Evolutionary conservation across 2,888 invertebrate genomes (phyloP), one percentile per base, ranked within the genome.

Genomic region (Seladonia tumulorum): DNA sequence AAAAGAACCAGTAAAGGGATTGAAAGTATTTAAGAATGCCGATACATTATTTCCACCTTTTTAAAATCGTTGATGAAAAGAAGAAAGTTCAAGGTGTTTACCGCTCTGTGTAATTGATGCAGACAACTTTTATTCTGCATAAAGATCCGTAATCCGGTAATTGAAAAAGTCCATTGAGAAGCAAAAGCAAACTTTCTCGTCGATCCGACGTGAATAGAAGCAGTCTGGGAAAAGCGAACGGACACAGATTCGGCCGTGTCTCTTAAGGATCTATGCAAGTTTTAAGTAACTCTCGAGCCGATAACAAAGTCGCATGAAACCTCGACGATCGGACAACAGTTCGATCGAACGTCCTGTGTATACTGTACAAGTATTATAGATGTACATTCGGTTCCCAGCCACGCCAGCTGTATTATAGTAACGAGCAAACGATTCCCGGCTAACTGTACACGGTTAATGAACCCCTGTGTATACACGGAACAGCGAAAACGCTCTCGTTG

Each of bases 381-480:
- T 35, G 35, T 63, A 63, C n/a, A n/a, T 29, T 63, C 63, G 29
- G 63, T 35, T 63, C 18, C 29, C 63, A 63, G 78, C 75, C 71
- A 79, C 22, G 76, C 57, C 81, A 79, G 74, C 68, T 81, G 79
- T 86, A 86, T 83, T 68, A 68, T 88, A 85, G 71, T 79, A 79
- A 68, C 53, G 63, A 79, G 81, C 76, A 77, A 77, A 70, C 79
- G 81, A 81, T 88, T 83, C 73, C 76, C 80, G 72, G 76, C 70
- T 84, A 81, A 83, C 75, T 75, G 78, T 83, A 79, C 82, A 82
- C 75, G 79, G 71, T 80, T 77, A 78, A 86, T 88, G 86, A 83
- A 77, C 86, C 76, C 63, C 81, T 68, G 53, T 25, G 66, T 81
- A 73, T 49, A 79, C 49, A 68, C 39, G 66, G 63, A 71, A 73